Evolutionary conservation across 2,113 vertebrate species (phyloP), one percentile per base, ranked within the genome.

Genomic region (Terrapene triunguis): DNA sequence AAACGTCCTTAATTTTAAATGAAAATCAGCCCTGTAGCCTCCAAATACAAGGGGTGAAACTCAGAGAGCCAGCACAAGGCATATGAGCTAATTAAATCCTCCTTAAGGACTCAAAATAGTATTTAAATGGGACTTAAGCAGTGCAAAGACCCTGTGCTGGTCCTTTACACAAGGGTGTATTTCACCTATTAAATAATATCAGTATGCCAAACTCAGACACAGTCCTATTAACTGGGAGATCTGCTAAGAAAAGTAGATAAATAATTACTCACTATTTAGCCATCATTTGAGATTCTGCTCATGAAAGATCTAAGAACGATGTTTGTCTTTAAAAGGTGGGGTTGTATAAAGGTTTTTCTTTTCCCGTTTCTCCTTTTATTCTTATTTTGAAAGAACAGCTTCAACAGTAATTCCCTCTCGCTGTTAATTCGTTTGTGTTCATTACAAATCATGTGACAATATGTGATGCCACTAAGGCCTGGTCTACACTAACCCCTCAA

Each of bases 11-110:
- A 3, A 65, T 92, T 97, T 79, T n/a, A 86, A 96, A 94, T 87
- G 84, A 97, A 97, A 97, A 93, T 19, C 69, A 50, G 94, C 57
- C 80, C 89, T 93, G 95, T 95, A 88, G 90, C 95, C 95, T 96
- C 84, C 87, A 91, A 55, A 42, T 35, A 94, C 35, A 92, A 89
- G 1, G 8, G 42, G 42, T 81, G 93, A 87, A 92, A 93, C 7
- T 16, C 19, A 25, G 38, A 32, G 54, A 2, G 13, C 2, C 21
- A 95, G 83, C 2, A 24, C 76, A 80, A 10, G 16, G 19, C 91
- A 92, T 17, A 11, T 4, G 9, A 5, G 7, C 74, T 27, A 47
- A 78, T 1, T 82, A 8, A 38, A 4, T 42, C 84, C 29, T 22
- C 2, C 55, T 95, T 81, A 85, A 88, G 53, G 17, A 80, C n/a